Base-by-base conservation (phyloP, 92 coral and sea anemone species). In the Plumapathes pennacea region DNA sequence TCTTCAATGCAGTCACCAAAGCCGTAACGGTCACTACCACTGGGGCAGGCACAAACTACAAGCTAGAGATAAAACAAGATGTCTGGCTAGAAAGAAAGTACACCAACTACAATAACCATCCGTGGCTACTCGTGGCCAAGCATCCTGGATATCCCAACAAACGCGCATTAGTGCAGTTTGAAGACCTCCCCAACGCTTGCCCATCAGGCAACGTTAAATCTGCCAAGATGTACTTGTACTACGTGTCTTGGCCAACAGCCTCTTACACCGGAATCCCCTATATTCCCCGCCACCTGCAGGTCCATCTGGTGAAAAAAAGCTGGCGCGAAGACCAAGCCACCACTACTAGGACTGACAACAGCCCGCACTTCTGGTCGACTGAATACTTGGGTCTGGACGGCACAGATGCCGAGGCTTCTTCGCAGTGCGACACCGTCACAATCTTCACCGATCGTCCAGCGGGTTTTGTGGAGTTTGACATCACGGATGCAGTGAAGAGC, bases 81-180 rank as follows among this genome's bases (percentile, higher is more conserved):
- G 84, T 83, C 41, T 29, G 67, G 24, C 48, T 76, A 10, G 89
- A 70, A 54, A 14, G 69, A 1, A 43, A 29, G n/a, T 0, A 4
- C 8, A 0, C 19, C 0, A 83, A 70, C 38, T 56, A n/a, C 56
- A 63, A 83, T 50, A 15, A 29, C 49, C 71, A 69, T 5, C 52
- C 8, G 31, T 76, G 25, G 37, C 89, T 82, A 5, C 6, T 82
- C 12, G 84, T 82, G 3, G 83, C 73, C 15, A 46, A 23, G 24
- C 85, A 71, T 14, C 72, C 81, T 0, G 32, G 14, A 10, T 77
- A 7, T 44, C 90, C 82, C 14, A 73, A 73, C 59, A 82, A 84
- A 46, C 81, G 90, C 25, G 71, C 86, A 11, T 72, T 84, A 4
- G 49, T 85, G 13, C 71, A 63, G 50, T 85, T 85, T 67, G 83